These are phyloP conservation scores for Dermatophagoides farinae DNA, from an alignment of 1,140 invertebrate genomes.

Conservation along the genomic window DNA sequence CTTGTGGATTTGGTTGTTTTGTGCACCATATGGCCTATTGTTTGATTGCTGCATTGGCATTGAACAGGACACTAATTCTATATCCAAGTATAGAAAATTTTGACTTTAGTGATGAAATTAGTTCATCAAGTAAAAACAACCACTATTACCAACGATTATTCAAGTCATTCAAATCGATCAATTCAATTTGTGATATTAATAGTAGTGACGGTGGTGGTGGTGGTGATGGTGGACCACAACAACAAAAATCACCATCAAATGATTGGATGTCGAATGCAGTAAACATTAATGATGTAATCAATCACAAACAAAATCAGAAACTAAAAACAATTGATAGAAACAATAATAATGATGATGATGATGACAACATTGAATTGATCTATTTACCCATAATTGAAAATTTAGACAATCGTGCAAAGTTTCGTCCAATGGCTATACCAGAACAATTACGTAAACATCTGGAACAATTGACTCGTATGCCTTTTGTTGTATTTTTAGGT, in stretches of 20 bases:
- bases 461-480: slow-evolving; percentile 69
- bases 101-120: slow-evolving; percentile 31
- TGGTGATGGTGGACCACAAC: slow-evolving; percentile 14
- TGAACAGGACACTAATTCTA: slow-evolving; percentile 73
- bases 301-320: too few relatives aligned
- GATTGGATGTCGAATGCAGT: too few relatives aligned
- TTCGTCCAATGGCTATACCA: slow-evolving; percentile 73
- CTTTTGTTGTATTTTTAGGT: slow-evolving; percentile 89
- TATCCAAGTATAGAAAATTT: slow-evolving; percentile 93
- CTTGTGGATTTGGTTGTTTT: slow-evolving; percentile 86
- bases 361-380: slow-evolving; percentile 25
- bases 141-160: too few relatives aligned
- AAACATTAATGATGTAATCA: too few relatives aligned
- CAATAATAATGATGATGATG: too few relatives aligned
- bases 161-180: slow-evolving; percentile 56
- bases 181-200: slow-evolving; percentile 47
- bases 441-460: slow-evolving; percentile 61
- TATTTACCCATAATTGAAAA: slow-evolving; percentile 84
- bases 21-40: slow-evolving; percentile 94
- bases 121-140: slow-evolving; percentile 51
- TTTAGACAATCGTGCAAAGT: slow-evolving; percentile 58
- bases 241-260: too few relatives aligned
- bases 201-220: slow-evolving; percentile 6
- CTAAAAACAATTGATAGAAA: too few relatives aligned
- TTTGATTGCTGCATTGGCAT: slow-evolving; percentile 83